A percentile compares a stretch with the other conserved stretches of the same genome.
These are phyloP conservation scores for Hermodice carunculata DNA, from an alignment of 2,888 invertebrate species.

Conservation along the genomic window DNA sequence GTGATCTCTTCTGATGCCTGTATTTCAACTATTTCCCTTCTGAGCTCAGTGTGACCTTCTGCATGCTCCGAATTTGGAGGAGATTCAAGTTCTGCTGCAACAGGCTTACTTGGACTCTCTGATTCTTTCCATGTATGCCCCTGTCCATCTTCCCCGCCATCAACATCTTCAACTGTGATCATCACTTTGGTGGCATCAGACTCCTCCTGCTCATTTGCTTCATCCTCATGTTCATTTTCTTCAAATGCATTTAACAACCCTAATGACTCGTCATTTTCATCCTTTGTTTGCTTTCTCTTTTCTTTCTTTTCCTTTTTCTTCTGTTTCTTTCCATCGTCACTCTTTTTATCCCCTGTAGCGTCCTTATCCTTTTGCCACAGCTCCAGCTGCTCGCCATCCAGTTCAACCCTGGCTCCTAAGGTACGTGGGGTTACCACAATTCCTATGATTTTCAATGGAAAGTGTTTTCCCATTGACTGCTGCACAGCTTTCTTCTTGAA, in stretches of 20 bases:
- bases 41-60: too few relatives aligned
- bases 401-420: slow-evolving; percentile 17
- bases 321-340: background rate
- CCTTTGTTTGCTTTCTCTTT: background rate
- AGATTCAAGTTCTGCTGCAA: too few relatives aligned
- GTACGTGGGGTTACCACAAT: slow-evolving; percentile 30
- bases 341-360: background rate
- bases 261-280: background rate
- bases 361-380: slow-evolving; percentile 32
- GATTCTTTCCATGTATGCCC: too few relatives aligned
- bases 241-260: background rate
- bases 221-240: background rate
- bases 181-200: background rate
- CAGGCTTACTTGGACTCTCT: too few relatives aligned
- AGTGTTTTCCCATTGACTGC: slow-evolving; percentile 12
- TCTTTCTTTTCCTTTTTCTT: background rate
- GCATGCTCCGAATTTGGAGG: too few relatives aligned
- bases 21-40: too few relatives aligned
- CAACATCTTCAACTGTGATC: background rate
- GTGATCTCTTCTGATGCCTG: too few relatives aligned
- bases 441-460: slow-evolving; percentile 21
- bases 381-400: slow-evolving; percentile 9
- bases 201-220: background rate
- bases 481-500: slow-evolving; percentile 1
- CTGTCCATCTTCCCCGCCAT: background rate